Percentiles rank a stretch among this genome's conserved stretches.
These are phyloP conservation scores for Meda fulgida DNA, from an alignment of 2,797 vertebrate genomes.

Conservation along the genomic window DNA sequence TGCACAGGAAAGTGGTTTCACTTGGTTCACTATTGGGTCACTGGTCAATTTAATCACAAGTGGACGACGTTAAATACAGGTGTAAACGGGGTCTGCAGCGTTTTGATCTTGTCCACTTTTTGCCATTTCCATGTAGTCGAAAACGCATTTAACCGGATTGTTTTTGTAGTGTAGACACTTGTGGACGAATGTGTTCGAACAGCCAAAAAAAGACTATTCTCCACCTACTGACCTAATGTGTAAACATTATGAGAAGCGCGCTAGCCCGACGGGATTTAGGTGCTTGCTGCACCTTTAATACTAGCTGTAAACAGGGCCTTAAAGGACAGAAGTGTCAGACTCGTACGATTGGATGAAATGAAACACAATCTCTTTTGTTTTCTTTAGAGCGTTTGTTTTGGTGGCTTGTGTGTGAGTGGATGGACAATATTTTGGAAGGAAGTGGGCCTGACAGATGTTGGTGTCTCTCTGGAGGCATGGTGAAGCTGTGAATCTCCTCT, in stretches of 20 bases:
- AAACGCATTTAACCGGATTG: too few relatives aligned
- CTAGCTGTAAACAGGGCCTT: not conserved
- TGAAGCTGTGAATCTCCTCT: conserved; percentile 38
- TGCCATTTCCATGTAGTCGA: too few relatives aligned
- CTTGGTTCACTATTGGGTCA: not conserved
- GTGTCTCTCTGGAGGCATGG: conserved; percentile 47
- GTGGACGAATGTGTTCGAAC: too few relatives aligned
- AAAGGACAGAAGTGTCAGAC: not conserved
- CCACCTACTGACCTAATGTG: too few relatives aligned
- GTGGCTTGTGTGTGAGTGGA: conserved; percentile 23
- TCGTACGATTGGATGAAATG: not conserved
- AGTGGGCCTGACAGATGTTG: conserved; percentile 41
- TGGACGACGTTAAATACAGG: not conserved
- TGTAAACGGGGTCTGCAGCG: not conserved
- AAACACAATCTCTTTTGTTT: not conserved
- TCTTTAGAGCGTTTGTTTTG: conserved; percentile 41
- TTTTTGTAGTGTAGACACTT: too few relatives aligned
- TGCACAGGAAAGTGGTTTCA: not conserved
- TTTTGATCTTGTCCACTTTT: too few relatives aligned
- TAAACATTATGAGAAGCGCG: too few relatives aligned
- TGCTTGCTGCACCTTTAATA: not conserved
- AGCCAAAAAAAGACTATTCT: too few relatives aligned
- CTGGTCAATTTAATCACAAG: not conserved
- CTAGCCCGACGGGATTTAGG: too few relatives aligned
- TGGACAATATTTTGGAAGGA: conserved; percentile 48